phyloP scores from a whole-genome alignment of 2,888 invertebrate species.

The Drosophila emarginata region DNA sequence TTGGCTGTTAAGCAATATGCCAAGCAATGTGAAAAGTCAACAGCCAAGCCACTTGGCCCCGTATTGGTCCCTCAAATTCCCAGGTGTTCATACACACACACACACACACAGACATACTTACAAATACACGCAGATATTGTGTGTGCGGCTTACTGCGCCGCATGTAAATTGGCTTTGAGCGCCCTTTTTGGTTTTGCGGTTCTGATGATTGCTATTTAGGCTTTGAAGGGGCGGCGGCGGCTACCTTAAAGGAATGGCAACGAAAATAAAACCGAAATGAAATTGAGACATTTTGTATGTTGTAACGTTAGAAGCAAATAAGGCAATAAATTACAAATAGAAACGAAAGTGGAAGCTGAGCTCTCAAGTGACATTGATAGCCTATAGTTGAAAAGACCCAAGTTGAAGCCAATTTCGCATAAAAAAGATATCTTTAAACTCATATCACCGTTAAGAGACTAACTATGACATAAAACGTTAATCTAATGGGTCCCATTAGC shows the following conservation, averaged over 20 bases:
- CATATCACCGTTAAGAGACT: neutral
- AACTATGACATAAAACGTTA: neutral
- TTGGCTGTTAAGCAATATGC: conserved; percentile 35
- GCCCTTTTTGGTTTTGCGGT: conserved; percentile 37
- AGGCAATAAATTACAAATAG: conserved; percentile 52
- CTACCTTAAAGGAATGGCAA: neutral
- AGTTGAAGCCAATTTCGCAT: conserved; percentile 26
- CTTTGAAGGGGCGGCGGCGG: conserved; percentile 1
- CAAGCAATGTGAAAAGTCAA: conserved; percentile 66
- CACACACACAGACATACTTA: conserved; percentile 37
- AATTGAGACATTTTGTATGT: conserved; percentile 40
- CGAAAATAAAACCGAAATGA: conserved; percentile 31
- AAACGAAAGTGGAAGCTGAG: conserved; percentile 36
- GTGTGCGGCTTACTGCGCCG: conserved; percentile 41
- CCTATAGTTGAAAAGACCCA: neutral
- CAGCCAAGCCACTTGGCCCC: conserved; percentile 46
- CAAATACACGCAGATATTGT: neutral
- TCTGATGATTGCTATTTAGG: conserved; percentile 40
- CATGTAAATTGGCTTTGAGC: conserved; percentile 68
- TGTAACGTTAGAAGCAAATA: conserved; percentile 32
- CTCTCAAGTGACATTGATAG: conserved; percentile 8
- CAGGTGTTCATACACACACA: conserved; percentile 44
- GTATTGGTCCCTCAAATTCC: conserved; percentile 31
- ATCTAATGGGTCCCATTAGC: neutral
- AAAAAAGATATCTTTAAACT: neutral